Percentiles rank a stretch among this genome's conserved stretches.
phyloP scores from a whole-genome alignment of 2,797 vertebrate genomes.

The Gallirallus australis region DNA sequence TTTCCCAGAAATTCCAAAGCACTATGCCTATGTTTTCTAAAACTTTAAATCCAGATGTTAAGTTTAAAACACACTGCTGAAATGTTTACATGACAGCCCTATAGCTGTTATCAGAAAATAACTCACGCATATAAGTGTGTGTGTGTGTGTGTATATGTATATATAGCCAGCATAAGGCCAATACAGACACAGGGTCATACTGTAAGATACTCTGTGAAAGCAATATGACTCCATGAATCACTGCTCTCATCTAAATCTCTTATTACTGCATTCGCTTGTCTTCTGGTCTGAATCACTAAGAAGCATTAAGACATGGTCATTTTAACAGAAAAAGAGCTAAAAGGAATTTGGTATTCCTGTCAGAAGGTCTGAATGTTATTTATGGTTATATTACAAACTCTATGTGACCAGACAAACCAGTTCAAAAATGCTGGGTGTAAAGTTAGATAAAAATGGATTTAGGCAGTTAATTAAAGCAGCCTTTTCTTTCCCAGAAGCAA shows the following conservation, averaged over 20 bases:
- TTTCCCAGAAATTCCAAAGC: background rate
- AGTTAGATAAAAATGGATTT: background rate
- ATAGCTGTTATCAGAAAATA: background rate
- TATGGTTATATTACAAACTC: background rate
- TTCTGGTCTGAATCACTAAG: background rate
- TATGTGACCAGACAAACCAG: background rate
- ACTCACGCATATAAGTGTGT: background rate
- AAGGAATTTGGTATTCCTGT: background rate
- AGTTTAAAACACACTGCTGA: background rate
- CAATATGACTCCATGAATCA: background rate
- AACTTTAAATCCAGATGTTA: conserved; percentile 8
- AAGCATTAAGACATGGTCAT: background rate
- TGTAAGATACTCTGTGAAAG: conserved; percentile 11
- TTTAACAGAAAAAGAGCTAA: background rate
- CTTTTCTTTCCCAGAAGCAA: background rate
- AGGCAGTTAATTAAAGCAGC: background rate
- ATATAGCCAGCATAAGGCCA: background rate
- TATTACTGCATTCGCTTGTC: background rate
- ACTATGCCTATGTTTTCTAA: background rate
- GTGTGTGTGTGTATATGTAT: background rate
- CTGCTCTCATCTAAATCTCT: background rate
- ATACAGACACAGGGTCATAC: background rate
- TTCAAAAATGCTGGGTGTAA: background rate
- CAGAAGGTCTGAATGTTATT: background rate
- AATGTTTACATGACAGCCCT: background rate